Base-by-base conservation (phyloP, 2,113 vertebrate genomes). In the Pelmatolapia mariae region DNA sequence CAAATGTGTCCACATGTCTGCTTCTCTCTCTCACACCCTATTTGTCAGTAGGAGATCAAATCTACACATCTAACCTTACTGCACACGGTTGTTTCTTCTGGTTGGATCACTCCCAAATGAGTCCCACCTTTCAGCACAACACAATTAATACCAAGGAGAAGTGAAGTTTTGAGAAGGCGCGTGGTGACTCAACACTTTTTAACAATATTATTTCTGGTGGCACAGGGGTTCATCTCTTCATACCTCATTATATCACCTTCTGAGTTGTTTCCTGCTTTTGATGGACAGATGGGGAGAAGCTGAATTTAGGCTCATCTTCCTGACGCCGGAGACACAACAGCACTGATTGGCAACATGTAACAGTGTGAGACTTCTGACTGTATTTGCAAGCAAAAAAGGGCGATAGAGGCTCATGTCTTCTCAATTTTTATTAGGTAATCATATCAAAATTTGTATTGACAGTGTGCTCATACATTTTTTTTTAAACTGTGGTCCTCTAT, bases 391-490 rank as follows among this genome's bases (percentile, higher is more conserved):
- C 3, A 38, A 12, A 66, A 45, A 68, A 0, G 4, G 19, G 19
- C 0, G 0, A 22, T 15, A 40, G 11, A 68, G 16, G 33, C 33
- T 66, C 7, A 3, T 0, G 31, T 63, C 31, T n/a, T 33, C 59
- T 63, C 2, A 38, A 0, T 38, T 68, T 66, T 2, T 68, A 40
- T 68, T 40, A 68, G 2, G 33, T 8, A 40, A 40, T 68, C 61
- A 13, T 22, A 1, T 22, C 63, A 40, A 68, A 0, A 1, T 13
- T 40, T 0, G 3, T 40, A 5, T 0, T 13, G 33, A 68, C 7
- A 22, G 33, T 68, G 19, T 22, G 33, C 1, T 68, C 19, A 0
- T 68, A 2, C 31, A n/a, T n/a, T 36, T 8, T 8, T 8, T 66
- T 57, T 66, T 8, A 3, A 38, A 36, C 19, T 68, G 33, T 66